These are phyloP conservation scores for Octonoba sinensis DNA, from an alignment of 2,888 invertebrate genomes.

Conservation along the genomic window DNA sequence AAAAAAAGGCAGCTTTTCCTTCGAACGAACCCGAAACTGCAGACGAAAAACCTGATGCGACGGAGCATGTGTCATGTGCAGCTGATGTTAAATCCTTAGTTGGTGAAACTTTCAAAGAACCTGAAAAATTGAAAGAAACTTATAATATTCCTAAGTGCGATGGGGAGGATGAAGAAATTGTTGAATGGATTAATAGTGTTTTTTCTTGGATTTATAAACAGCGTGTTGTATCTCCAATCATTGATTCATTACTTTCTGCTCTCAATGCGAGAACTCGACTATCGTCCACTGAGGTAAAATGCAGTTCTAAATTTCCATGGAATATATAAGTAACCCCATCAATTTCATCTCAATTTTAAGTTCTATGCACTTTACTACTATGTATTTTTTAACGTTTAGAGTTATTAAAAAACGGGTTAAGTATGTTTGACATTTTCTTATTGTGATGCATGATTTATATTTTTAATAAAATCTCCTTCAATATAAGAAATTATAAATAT, in stretches of 20 bases:
- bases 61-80: conserved; percentile 42
- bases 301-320: too few relatives aligned
- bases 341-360: too few relatives aligned
- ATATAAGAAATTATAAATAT: too few relatives aligned
- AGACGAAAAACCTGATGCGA: conserved; percentile 19
- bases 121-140: conserved; percentile 9
- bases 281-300: conserved; percentile 52
- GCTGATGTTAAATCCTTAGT: conserved; percentile 14
- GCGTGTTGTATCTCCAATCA: conserved; percentile 43
- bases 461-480: too few relatives aligned
- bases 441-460: too few relatives aligned
- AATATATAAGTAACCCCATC: too few relatives aligned
- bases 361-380: too few relatives aligned
- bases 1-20: conserved; percentile 29
- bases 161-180: conserved; percentile 37
- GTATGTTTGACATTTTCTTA: too few relatives aligned
- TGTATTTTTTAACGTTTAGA: too few relatives aligned
- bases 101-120: conserved; percentile 4
- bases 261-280: conserved; percentile 48
- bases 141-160: conserved; percentile 23
- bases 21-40: conserved; percentile 23
- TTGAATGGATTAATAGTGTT: conserved; percentile 48
- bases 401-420: too few relatives aligned
- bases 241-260: conserved; percentile 46
- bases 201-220: conserved; percentile 50